Evolutionary conservation across 2,797 vertebrate species (phyloP), one percentile per base, ranked within the genome.

Genomic region (Novumbra hubbsi): DNA sequence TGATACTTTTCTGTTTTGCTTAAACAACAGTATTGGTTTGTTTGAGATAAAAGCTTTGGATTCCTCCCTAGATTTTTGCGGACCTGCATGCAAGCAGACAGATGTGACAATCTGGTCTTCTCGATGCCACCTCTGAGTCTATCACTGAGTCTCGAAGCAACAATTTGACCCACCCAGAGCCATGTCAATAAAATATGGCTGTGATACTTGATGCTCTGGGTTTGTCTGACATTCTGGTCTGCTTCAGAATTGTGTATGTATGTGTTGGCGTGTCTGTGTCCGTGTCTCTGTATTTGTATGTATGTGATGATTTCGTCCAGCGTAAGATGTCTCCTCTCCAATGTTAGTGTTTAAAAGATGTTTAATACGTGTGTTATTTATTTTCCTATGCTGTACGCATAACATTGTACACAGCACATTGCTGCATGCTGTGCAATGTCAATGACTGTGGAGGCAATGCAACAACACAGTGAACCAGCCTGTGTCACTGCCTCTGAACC

Each of bases 401-500:
- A 30, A 64, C 16, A 9, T 12, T 14, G 55, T 60, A 27, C 55
- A 60, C 55, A 24, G 55, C 11, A 24, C 55, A 27, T 48, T 48
- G 80, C 73, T 86, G 84, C 27, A 52, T 87, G 84, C 75, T 87
- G 85, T 84, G 81, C 81, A 78, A 75, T 65, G 78, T 85, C 81
- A 76, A 73, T 85, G 87, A 87, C 83, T 80, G 83, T 87, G 76
- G 85, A 64, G 79, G 76, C 17, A 57, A 85, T 82, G 73, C 21
- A 11, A 60, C 78, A 82, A 84, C 86, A 86, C 83, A 88, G 79
- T 88, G 87, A 87, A 90, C 88, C 89, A 88, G 90, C 86, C 89
- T 86, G 77, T 85, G 86, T 88, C 90, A 91, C 89, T 91, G 90
- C 90, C 88, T 86, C 85, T 74, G 84, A 88, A 82, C 84, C 85